A percentile compares a stretch with the other conserved stretches of the same genome.
phyloP scores from a whole-genome alignment of 2,797 vertebrate genomes.

The Zenarchopterus dispar region DNA sequence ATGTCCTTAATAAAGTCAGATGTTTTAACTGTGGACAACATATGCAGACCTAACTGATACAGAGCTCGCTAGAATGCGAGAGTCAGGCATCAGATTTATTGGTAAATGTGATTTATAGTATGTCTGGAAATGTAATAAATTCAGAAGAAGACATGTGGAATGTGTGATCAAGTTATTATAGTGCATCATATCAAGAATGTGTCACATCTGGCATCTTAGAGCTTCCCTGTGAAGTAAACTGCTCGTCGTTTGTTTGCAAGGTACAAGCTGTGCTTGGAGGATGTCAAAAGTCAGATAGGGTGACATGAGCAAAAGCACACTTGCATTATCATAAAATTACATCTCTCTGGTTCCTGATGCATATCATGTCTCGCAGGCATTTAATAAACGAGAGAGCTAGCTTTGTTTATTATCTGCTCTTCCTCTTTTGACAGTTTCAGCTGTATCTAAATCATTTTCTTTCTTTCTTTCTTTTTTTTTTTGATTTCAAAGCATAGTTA shows the following conservation, averaged over 20 bases:
- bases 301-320: constrained; percentile 66
- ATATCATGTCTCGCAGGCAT: constrained; percentile 51
- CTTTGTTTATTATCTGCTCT: constrained; percentile 44
- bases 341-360: constrained; percentile 62
- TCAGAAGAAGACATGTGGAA: constrained; percentile 29
- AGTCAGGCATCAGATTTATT: constrained; percentile 1
- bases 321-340: constrained; percentile 66
- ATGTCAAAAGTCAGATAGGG: constrained; percentile 67
- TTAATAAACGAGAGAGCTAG: constrained; percentile 55
- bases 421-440: constrained; percentile 12
- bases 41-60: not conserved
- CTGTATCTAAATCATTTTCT: constrained; percentile 16
- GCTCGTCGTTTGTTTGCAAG: constrained; percentile 52
- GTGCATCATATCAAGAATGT: constrained; percentile 53
- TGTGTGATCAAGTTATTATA: constrained; percentile 33
- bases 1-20: constrained; percentile 12
- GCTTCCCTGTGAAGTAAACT: constrained; percentile 53
- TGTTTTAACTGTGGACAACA: constrained; percentile 17
- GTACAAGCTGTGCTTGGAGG: constrained; percentile 51
- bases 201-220: constrained; percentile 50
- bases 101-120: constrained; percentile 29
- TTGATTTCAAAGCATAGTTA: constrained; percentile 17
- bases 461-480: no score
- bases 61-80: constrained; percentile 16
- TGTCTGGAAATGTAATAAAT: constrained; percentile 17